Percentiles rank a stretch among this genome's conserved stretches.
phyloP scores from a whole-genome alignment of 2,888 invertebrate genomes.

The Pherbina coryleti region DNA sequence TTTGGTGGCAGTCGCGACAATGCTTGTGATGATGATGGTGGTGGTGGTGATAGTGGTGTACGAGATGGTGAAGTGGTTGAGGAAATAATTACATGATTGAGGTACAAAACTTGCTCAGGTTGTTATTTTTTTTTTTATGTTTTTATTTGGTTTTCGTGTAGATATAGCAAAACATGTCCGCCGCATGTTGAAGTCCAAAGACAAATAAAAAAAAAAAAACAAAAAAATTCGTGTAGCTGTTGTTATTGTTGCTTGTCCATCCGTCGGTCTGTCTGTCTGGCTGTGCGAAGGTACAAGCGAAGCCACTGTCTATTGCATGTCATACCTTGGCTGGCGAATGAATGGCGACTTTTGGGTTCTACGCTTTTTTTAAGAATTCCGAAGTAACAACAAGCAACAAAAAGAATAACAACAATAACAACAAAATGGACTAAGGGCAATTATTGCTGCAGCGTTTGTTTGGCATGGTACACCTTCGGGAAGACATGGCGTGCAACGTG shows the following conservation, averaged over 20 bases:
- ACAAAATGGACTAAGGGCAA: constrained; percentile 53
- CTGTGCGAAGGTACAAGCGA: background rate
- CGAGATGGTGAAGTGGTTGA: constrained; percentile 56
- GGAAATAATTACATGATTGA: constrained; percentile 70
- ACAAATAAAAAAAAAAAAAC: too few species aligned
- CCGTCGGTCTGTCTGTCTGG: constrained; percentile 1
- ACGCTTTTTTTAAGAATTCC: constrained; percentile 50
- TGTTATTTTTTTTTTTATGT: constrained; percentile 30
- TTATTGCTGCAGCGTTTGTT: constrained; percentile 56
- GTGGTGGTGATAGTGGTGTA: background rate
- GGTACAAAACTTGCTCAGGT: constrained; percentile 51
- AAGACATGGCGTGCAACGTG: constrained; percentile 37
- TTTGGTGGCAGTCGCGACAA: constrained; percentile 44
- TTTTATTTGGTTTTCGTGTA: constrained; percentile 31
- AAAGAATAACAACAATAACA: background rate
- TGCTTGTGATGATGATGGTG: constrained; percentile 34
- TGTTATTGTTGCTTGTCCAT: background rate
- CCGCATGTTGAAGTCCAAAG: constrained; percentile 43
- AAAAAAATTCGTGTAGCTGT: background rate
- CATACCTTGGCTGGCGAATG: constrained; percentile 18
- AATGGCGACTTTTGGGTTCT: constrained; percentile 36
- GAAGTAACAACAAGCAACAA: constrained; percentile 46
- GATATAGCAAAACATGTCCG: constrained; percentile 59
- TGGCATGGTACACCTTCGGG: constrained; percentile 41
- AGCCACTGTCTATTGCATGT: constrained; percentile 57